Conservation (phyloP, 1,140 invertebrate genomes). For the Achatina immaculata region DNA sequence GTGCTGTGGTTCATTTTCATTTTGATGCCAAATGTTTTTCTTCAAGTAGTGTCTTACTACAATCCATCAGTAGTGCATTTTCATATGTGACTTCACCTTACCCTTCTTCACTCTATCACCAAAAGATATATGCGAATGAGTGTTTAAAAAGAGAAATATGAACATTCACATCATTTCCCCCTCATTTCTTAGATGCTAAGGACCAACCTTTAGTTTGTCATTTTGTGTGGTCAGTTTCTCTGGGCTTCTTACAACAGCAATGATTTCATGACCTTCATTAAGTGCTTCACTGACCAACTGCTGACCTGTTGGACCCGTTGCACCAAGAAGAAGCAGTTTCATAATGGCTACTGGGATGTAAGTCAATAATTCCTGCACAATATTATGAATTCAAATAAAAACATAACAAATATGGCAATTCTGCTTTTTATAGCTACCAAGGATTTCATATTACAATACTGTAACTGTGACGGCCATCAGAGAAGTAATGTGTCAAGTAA, state of each 20-base stretch:
- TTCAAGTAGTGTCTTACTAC: neutral
- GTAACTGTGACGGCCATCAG: too few species aligned
- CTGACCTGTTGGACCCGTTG: slow-evolving; percentile 68
- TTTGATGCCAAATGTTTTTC: too few species aligned
- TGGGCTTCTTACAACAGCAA: slow-evolving; percentile 66
- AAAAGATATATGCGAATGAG: neutral
- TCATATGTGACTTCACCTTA: neutral
- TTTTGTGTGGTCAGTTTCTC: slow-evolving; percentile 54
- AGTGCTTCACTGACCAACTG: slow-evolving; percentile 64
- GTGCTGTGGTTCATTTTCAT: too few species aligned
- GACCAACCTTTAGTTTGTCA: slow-evolving; percentile 62
- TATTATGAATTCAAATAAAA: too few species aligned
- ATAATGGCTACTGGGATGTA: slow-evolving; percentile 43
- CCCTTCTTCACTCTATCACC: neutral
- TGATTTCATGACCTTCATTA: slow-evolving; percentile 59
- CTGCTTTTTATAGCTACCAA: too few species aligned
- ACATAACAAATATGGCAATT: too few species aligned
- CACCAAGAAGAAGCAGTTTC: slow-evolving; percentile 66
- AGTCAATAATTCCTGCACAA: too few species aligned
- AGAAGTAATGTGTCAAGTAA: too few species aligned
- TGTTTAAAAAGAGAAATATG: neutral
- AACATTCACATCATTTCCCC: neutral
- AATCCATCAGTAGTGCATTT: neutral
- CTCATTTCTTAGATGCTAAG: neutral
- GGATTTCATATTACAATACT: too few species aligned